Evolutionary conservation across 2,797 vertebrate species (phyloP), one percentile per base, ranked within the genome.

Genomic region (Phoeniculus purpureus): DNA sequence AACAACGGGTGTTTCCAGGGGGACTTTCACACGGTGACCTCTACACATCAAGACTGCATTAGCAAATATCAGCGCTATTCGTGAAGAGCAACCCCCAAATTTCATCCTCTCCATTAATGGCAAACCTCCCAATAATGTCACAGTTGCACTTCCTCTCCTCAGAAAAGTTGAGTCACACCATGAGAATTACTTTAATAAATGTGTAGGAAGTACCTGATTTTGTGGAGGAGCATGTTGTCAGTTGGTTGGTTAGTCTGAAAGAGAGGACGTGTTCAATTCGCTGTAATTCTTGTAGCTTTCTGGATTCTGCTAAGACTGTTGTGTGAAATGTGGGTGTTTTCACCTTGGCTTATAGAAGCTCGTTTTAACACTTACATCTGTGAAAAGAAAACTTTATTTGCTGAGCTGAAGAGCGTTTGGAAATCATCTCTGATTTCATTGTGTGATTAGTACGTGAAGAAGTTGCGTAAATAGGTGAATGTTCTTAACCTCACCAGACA

Each of bases 151-250:
- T 93, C 90, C 81, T 90, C 40, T 70, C 54, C 29, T 78, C 26
- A 83, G 76, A 90, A 90, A 91, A 73, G 70, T 81, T 90, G 75
- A 95, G 66, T 96, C 90, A 90, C 90, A 47, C 5, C 4, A 37
- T 85, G 90, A 72, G 62, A 94, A 73, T 92, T 87, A 71, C 62
- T 89, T 92, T 72, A 81, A 88, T 87, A 90, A 85, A 87, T 82
- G 73, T 59, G 85, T 93, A 92, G 94, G 88, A 95, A 90, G 59
- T 56, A 66, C 47, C 62, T 78, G 15, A 27, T 78, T 75, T 76
- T 72, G 56, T 83, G 66, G 66, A 70, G 2, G 1, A 77, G 55
- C 25, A 52, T 56, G 76, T 45, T 62, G 4, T 62, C 82, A 29
- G 27, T 76, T 93, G 60, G 19, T 72, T 61, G 43, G 22, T 48